Evolutionary conservation across 2,888 invertebrate species (phyloP), one percentile per base, ranked within the genome.

Genomic region (Peribatodes rhomboidaria): DNA sequence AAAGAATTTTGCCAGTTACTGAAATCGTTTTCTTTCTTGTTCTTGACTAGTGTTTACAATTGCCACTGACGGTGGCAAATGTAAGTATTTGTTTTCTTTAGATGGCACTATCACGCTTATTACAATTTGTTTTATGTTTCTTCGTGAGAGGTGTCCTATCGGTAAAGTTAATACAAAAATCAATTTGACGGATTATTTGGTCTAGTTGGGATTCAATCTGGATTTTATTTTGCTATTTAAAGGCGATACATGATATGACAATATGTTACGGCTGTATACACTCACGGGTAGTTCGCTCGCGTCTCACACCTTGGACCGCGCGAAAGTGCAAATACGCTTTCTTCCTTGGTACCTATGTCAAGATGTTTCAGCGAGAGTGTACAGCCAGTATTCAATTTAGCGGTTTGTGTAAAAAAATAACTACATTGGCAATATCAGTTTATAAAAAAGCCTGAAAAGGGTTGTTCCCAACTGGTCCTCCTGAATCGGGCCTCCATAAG

Each of bases 401-500:
- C 13, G 2, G n/a, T n/a, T 37, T n/a, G 4, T n/a, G 6, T 37
- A n/a, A 11, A 10, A 37, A n/a, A 37, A n/a, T n/a, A n/a, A 42
- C 1, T 10, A 18, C 11, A 9, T 1, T 20, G 0, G 10, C 9
- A 11, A 8, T 9, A 10, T 7, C 2, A 3, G 9, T 6, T 10
- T 18, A 18, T 20, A 16, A 2, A 47, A 52, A n/a, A n/a, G n/a
- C n/a, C n/a, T n/a, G n/a, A n/a, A 58, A 18, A 18, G 42, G 63
- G 53, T 20, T 64, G 61, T 53, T 61, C 61, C 67, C 64, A 66
- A 66, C 44, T 37, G 59, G 39, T 37, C 22, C 60, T 33, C 41
- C 47, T 22, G 49, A 14, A 35, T 39, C 49, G 50, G 54, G 37
- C 35, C 50, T 31, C 60, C 61, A 68, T 75, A 88, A 95, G 71